A percentile compares a stretch with the other conserved stretches of the same genome.
Evolutionary conservation across 2,113 vertebrate genomes (phyloP).

Genomic region (Arizona elegans): DNA sequence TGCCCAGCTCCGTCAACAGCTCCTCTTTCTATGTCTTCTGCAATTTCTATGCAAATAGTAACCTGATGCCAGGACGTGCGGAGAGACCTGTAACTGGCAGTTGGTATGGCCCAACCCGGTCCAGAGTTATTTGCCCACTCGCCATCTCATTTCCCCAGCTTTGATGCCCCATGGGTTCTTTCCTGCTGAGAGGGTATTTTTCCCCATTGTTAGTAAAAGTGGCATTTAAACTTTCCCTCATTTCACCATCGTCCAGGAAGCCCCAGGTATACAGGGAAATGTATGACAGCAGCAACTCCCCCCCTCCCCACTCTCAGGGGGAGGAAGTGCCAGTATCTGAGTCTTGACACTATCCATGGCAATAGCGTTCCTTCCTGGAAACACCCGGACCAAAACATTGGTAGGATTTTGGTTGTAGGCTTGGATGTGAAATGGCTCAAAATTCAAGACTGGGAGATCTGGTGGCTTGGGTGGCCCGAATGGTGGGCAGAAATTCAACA

Average conservation of each 20-base stretch:
- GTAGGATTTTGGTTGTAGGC: background rate
- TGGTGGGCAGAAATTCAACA: background rate
- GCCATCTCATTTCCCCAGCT: background rate
- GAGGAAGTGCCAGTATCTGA: background rate
- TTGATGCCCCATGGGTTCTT: background rate
- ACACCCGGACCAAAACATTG: background rate
- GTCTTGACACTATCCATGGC: background rate
- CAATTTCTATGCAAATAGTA: constrained; percentile 9
- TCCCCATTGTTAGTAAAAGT: background rate
- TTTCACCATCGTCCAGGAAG: background rate
- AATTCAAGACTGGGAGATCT: background rate
- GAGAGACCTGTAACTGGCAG: constrained; percentile 18
- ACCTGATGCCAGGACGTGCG: constrained; percentile 21
- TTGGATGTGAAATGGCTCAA: background rate
- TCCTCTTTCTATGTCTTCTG: background rate
- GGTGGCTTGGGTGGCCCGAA: background rate
- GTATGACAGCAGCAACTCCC: background rate
- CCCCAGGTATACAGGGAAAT: background rate
- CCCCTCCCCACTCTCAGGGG: background rate
- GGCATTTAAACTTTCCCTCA: no score
- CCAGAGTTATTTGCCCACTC: background rate
- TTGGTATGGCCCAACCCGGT: background rate
- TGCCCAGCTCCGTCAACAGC: background rate
- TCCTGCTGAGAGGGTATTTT: background rate
- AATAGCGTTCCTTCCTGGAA: background rate